Conservation (phyloP, 2,113 vertebrate species). For the Lethenteron camtschaticum region DNA sequence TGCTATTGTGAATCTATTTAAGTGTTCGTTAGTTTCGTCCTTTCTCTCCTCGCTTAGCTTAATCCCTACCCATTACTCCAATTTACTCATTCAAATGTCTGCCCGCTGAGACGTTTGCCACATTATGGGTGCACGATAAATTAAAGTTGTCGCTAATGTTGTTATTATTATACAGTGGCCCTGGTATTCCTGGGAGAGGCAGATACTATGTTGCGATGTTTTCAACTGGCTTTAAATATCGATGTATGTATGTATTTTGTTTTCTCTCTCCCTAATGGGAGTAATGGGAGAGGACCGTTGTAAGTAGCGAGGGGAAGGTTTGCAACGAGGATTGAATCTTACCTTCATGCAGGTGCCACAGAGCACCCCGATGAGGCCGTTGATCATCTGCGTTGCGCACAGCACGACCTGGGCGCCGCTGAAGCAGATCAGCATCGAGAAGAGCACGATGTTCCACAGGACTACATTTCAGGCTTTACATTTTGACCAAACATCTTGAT, state of each 20-base stretch:
- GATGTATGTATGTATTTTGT: neutral
- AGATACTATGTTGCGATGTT: neutral
- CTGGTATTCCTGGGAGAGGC: neutral
- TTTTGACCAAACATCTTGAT: no score
- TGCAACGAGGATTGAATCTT: neutral
- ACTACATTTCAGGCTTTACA: no score
- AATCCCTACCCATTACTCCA: no score
- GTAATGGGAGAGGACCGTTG: neutral
- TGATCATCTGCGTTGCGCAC: constrained; percentile 20
- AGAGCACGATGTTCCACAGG: constrained; percentile 27
- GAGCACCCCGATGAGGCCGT: constrained; percentile 19
- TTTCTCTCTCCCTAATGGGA: neutral
- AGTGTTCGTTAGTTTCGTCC: no score
- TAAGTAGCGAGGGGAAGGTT: neutral
- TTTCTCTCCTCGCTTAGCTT: no score
- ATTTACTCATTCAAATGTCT: no score
- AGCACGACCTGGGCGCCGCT: constrained; percentile 21
- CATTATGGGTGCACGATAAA: no score
- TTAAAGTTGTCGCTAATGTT: no score
- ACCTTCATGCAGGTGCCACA: constrained; percentile 16
- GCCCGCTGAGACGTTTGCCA: no score
- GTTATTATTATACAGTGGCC: no score
- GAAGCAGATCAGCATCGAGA: constrained; percentile 18
- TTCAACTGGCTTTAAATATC: neutral
- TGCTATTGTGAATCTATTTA: no score